Evolutionary conservation across 2,113 vertebrate genomes (phyloP).

Genomic region (Galemys pyrenaicus): DNA sequence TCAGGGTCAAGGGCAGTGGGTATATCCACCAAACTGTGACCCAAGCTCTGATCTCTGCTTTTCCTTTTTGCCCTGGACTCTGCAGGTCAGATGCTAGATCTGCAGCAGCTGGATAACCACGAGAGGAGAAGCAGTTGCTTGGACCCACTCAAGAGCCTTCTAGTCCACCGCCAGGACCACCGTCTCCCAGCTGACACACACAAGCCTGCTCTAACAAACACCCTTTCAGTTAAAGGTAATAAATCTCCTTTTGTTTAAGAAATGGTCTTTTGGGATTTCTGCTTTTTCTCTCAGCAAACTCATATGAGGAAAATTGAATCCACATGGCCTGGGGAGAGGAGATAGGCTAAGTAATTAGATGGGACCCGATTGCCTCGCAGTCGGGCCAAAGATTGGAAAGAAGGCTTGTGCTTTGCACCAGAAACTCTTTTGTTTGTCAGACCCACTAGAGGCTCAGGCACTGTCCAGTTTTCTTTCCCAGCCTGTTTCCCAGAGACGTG

Average conservation of each 20-base stretch:
- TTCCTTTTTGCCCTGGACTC: neutral
- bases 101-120: neutral
- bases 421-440: neutral
- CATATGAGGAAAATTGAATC: constrained; percentile 47
- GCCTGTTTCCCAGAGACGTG: neutral
- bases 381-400: neutral
- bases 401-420: neutral
- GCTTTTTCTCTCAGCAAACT: constrained; percentile 44
- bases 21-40: neutral
- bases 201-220: constrained; percentile 23
- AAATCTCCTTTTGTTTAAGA: constrained; percentile 51
- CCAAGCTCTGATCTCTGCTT: neutral
- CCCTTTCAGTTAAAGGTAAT: constrained; percentile 37
- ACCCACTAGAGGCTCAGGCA: neutral
- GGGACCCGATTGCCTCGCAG: neutral
- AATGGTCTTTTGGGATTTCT: constrained; percentile 28
- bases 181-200: neutral
- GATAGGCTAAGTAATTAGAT: constrained; percentile 9
- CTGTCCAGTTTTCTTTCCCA: neutral
- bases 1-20: neutral
- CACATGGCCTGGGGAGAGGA: constrained; percentile 14
- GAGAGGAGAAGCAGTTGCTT: neutral
- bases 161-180: neutral
- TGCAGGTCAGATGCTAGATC: neutral
- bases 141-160: neutral